Conservation (phyloP, 2,797 vertebrate species). For the Acestrorhynchus altus region DNA sequence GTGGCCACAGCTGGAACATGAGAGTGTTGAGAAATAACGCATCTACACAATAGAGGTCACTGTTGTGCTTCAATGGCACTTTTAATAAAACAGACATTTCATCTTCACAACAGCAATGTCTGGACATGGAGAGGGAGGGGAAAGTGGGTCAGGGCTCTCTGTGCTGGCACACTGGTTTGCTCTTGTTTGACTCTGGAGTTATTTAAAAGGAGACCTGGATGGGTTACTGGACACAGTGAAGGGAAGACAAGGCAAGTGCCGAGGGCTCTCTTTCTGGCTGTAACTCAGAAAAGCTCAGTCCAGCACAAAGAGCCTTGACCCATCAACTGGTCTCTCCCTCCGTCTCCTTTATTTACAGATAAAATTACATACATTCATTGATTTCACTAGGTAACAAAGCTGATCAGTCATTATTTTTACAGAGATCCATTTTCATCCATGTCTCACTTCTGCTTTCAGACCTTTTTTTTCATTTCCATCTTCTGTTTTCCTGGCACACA, state of each 20-base stretch:
- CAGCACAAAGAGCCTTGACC: conserved; percentile 77
- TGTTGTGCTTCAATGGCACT: conserved; percentile 85
- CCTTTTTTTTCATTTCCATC: conserved; percentile 60
- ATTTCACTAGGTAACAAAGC: conserved; percentile 86
- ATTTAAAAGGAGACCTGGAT: conserved; percentile 75
- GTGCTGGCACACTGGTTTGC: conserved; percentile 79
- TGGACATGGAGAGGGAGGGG: conserved; percentile 79
- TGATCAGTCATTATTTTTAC: conserved; percentile 76
- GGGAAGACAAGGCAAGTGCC: conserved; percentile 66
- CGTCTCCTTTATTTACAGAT: conserved; percentile 81
- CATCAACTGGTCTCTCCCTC: conserved; percentile 61
- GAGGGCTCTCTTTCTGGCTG: conserved; percentile 61
- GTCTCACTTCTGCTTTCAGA: conserved; percentile 72
- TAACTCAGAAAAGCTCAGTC: conserved; percentile 50
- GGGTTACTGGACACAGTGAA: conserved; percentile 67
- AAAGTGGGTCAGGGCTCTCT: conserved; percentile 75
- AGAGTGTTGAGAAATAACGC: conserved; percentile 65
- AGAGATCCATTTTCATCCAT: conserved; percentile 71
- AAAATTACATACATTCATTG: conserved; percentile 84
- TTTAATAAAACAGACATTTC: conserved; percentile 90
- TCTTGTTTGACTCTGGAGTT: conserved; percentile 74
- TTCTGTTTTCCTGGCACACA: conserved; percentile 58
- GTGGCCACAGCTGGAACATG: background rate
- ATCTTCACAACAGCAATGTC: conserved; percentile 89
- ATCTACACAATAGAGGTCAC: conserved; percentile 80